Evolutionary conservation across 2,113 vertebrate species (phyloP).

Genomic region (Perca flavescens): DNA sequence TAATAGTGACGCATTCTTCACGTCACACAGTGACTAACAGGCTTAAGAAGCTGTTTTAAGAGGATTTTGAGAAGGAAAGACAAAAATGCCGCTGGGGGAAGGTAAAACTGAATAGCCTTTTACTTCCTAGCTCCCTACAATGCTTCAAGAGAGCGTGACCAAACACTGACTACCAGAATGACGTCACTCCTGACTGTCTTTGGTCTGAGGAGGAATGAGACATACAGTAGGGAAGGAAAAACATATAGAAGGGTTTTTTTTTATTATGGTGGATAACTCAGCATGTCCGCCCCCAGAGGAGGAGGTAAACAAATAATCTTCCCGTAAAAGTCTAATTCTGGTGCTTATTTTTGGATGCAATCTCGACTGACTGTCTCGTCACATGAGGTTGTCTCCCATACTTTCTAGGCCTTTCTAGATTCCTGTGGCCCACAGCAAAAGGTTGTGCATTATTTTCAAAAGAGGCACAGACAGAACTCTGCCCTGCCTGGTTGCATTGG

Average conservation of each 20-base stretch:
- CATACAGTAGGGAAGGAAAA: neutral
- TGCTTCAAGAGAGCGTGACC: constrained; percentile 19
- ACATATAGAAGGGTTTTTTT: neutral
- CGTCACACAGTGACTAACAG: constrained; percentile 53
- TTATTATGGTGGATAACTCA: constrained; percentile 25
- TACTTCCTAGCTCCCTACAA: neutral
- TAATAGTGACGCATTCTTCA: constrained; percentile 32
- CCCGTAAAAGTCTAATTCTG: constrained; percentile 32
- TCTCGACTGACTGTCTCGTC: constrained; percentile 1
- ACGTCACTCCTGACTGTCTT: constrained; percentile 5
- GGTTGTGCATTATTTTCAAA: constrained; percentile 17
- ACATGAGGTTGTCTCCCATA: neutral
- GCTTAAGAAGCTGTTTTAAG: constrained; percentile 40
- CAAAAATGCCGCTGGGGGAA: constrained; percentile 23
- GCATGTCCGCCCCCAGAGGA: constrained; percentile 12
- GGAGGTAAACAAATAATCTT: constrained; percentile 1
- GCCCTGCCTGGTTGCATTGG: neutral
- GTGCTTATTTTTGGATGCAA: constrained; percentile 12
- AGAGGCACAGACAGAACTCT: neutral
- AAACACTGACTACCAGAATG: constrained; percentile 19
- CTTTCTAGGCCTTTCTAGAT: neutral
- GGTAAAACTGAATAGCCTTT: constrained; percentile 17
- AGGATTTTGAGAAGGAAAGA: constrained; percentile 21
- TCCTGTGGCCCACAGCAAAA: constrained; percentile 5
- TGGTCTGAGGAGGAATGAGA: constrained; percentile 24